A percentile compares a stretch with the other conserved stretches of the same genome.
These are phyloP conservation scores for Candidula unifasciata DNA, from an alignment of 2,888 invertebrate species.

Conservation along the genomic window DNA sequence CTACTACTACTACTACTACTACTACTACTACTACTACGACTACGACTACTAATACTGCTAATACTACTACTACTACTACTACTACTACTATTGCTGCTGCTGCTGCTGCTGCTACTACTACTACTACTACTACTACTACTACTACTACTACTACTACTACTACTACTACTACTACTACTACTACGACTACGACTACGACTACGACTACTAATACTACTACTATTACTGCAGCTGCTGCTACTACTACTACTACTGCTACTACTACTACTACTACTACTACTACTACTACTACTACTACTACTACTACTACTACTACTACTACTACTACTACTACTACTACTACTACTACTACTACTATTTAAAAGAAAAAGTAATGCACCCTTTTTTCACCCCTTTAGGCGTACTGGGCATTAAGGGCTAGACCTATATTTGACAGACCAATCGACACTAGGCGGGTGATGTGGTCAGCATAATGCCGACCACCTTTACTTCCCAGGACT, in stretches of 20 bases:
- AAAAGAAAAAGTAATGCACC: too few relatives aligned
- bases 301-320: background rate
- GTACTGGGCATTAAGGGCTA: too few relatives aligned
- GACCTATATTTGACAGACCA: too few relatives aligned
- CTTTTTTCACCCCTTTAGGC: too few relatives aligned
- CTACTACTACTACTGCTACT: background rate
- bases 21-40: background rate
- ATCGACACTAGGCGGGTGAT: too few relatives aligned
- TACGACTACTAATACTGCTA: background rate
- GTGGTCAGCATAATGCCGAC: too few relatives aligned
- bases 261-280: background rate
- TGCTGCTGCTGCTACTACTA: slow-evolving; percentile 19
- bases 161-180: background rate
- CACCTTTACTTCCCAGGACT: too few relatives aligned
- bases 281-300: slow-evolving; percentile 14
- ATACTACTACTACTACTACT: background rate
- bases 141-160: background rate
- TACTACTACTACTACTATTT: background rate
- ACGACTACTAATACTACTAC: background rate
- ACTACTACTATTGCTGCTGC: slow-evolving; percentile 2
- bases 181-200: background rate
- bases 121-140: slow-evolving; percentile 27
- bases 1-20: slow-evolving; percentile 12
- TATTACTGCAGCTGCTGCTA: background rate
- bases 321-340: background rate